Conservation (phyloP, 2,113 vertebrate genomes). For the Anthoscopus minutus region DNA sequence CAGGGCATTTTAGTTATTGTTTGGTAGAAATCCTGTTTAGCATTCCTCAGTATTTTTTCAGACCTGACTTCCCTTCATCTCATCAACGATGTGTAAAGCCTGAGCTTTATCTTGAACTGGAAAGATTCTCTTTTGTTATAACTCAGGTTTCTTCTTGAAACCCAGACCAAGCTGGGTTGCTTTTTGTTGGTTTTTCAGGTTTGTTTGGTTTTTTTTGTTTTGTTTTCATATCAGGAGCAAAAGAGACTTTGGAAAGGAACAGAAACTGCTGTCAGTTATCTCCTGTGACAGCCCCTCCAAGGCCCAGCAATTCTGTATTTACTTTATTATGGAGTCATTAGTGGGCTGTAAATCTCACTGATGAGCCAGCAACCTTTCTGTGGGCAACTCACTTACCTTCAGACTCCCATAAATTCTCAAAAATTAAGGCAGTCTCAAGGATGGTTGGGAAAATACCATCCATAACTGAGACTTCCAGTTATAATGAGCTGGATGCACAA, state of each 20-base stretch:
- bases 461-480: not conserved
- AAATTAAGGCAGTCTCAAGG: not conserved
- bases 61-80: not conserved
- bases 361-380: slow-evolving; percentile 1
- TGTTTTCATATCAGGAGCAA: not conserved
- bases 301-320: not conserved
- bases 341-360: not conserved
- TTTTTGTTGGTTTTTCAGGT: not conserved
- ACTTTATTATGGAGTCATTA: not conserved
- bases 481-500: not conserved
- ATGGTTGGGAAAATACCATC: not conserved
- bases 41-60: not conserved
- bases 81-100: rapidly evolving
- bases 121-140: not conserved
- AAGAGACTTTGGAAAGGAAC: not conserved
- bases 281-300: not conserved
- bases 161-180: not conserved
- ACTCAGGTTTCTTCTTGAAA: not conserved
- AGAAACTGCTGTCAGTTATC: not conserved
- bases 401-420: not conserved
- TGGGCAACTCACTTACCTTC: not conserved
- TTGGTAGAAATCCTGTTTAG: not conserved
- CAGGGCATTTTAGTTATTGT: not conserved
- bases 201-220: not conserved
- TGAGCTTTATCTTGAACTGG: not conserved